Evolutionary conservation across 2,888 invertebrate genomes (phyloP).

Genomic region (Volucella inanis): DNA sequence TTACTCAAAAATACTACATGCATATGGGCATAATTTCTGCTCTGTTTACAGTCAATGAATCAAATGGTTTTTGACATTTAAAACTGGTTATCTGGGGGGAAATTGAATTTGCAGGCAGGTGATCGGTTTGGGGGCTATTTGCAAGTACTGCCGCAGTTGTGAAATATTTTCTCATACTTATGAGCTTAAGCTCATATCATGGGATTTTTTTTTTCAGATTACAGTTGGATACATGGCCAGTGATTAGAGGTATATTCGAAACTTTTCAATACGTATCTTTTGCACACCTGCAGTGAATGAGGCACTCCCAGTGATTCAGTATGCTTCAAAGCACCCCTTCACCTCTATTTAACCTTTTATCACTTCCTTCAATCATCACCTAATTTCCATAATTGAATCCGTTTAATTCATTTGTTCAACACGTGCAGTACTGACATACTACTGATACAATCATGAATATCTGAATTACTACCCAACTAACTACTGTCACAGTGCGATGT

Average conservation of each 20-base stretch:
- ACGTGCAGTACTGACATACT: slow-evolving; percentile 10
- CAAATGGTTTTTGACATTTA: slow-evolving; percentile 72
- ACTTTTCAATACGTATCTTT: too few relatives aligned
- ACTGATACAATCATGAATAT: background rate
- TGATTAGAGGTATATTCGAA: background rate
- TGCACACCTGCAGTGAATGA: too few relatives aligned
- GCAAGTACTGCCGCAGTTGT: slow-evolving; percentile 36
- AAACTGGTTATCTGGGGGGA: slow-evolving; percentile 46
- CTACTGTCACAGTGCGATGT: too few relatives aligned
- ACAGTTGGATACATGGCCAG: background rate
- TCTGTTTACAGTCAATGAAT: slow-evolving; percentile 73
- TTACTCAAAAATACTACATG: slow-evolving; percentile 17
- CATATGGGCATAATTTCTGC: slow-evolving; percentile 54
- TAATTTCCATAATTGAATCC: slow-evolving; percentile 6
- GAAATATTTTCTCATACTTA: slow-evolving; percentile 21
- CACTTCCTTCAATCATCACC: background rate
- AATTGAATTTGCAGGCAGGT: slow-evolving; percentile 60
- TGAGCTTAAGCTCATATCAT: background rate
- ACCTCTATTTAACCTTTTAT: background rate
- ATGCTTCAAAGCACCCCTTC: background rate
- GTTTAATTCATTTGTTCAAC: background rate
- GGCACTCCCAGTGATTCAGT: background rate
- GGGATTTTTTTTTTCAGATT: slow-evolving; percentile 39
- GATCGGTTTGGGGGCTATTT: slow-evolving; percentile 26
- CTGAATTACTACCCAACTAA: background rate